Conservation (phyloP, 1,140 invertebrate genomes). For the Euwallacea fornicatus region DNA sequence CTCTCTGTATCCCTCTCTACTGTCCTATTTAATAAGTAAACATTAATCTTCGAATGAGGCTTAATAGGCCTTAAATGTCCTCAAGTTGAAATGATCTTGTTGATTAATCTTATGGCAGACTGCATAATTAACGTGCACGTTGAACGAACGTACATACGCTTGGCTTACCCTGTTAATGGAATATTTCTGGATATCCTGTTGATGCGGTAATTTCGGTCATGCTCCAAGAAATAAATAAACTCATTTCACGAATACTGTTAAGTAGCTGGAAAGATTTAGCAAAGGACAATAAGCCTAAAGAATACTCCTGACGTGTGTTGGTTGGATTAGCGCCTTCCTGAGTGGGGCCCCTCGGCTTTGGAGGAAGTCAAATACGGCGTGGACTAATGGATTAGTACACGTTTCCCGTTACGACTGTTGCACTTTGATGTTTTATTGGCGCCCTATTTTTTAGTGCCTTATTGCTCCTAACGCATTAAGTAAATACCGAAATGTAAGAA, state of each 20-base stretch:
- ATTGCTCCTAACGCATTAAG: no score
- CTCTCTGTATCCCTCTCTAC: no score
- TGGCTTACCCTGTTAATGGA: constrained; percentile 1
- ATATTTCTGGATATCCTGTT: constrained; percentile 5
- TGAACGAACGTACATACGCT: neutral
- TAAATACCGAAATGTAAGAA: neutral
- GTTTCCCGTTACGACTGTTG: no score
- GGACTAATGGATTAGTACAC: no score
- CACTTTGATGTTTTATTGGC: no score
- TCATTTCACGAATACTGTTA: neutral
- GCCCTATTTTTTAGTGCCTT: no score
- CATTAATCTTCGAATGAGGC: neutral
- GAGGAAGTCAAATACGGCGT: no score
- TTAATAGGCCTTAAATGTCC: constrained; percentile 15
- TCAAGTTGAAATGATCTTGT: neutral
- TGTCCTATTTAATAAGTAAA: no score
- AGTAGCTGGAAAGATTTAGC: neutral
- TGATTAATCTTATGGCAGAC: neutral
- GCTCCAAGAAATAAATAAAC: neutral
- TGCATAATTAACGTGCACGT: constrained; percentile 5
- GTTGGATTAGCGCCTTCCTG: constrained; percentile 3
- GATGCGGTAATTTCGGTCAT: neutral
- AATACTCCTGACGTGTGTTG: neutral
- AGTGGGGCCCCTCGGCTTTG: neutral
- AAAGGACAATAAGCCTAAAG: neutral